Evolutionary conservation across 2,113 vertebrate genomes (phyloP).

Genomic region (western clawed frog (Xenopus tropicalis)): UCB_Xtro_10.0 CM004445.2:1968501-1969000

Average conservation of each 20-base stretch:
- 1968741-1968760: conserved; percentile 34
- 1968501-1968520: too few relatives aligned
- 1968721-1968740: too few relatives aligned
- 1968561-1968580: conserved; percentile 7
- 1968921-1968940: conserved; percentile 21
- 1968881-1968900: background rate
- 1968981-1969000: too few relatives aligned
- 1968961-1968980: too few relatives aligned
- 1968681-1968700: conserved; percentile 15
- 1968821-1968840: conserved; percentile 21
- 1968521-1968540: background rate
- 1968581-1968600: conserved; percentile 31
- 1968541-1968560: conserved; percentile 23
- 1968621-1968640: background rate
- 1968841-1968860: background rate
- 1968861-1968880: conserved; percentile 10
- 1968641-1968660: conserved; percentile 36
- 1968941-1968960: background rate
- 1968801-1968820: conserved; percentile 28
- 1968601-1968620: conserved; percentile 8
- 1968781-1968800: conserved; percentile 21
- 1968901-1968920: background rate
- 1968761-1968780: conserved; percentile 33
- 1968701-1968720: conserved; percentile 3
- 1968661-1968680: conserved; percentile 23